These are phyloP conservation scores for Agrotis exclamationis DNA, from an alignment of 2,888 invertebrate genomes.

Conservation along the genomic window DNA sequence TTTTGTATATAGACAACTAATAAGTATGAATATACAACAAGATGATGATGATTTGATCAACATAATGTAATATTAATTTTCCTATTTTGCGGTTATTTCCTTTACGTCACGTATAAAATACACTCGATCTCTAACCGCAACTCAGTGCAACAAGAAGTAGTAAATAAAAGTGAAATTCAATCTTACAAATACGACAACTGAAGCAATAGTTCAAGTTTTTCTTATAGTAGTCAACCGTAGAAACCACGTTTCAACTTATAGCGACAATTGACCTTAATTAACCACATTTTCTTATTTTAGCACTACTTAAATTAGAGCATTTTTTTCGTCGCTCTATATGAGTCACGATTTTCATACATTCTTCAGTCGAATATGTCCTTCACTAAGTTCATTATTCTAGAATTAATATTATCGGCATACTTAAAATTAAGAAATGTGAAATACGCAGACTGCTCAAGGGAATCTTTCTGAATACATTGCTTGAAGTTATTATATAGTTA, in stretches of 20 bases:
- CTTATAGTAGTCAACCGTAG: not conserved
- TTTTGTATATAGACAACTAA: too few relatives aligned
- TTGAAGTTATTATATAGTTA: too few relatives aligned
- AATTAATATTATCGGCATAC: conserved; percentile 6
- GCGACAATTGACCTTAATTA: conserved; percentile 44
- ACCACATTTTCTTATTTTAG: conserved; percentile 23
- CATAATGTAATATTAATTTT: conserved; percentile 7
- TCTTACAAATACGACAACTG: not conserved
- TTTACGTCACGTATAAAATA: conserved; percentile 23
- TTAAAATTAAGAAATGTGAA: not conserved
- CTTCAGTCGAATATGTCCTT: conserved; percentile 13
- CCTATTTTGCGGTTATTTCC: conserved; percentile 19
- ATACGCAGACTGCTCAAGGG: conserved; percentile 14
- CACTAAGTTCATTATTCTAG: not conserved
- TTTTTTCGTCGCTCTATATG: conserved; percentile 12
- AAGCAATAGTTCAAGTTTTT: not conserved
- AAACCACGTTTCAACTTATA: not conserved
- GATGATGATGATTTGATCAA: too few relatives aligned
- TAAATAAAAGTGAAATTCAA: conserved; percentile 31
- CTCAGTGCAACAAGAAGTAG: conserved; percentile 6
- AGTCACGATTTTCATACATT: conserved; percentile 17
- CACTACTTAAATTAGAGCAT: conserved; percentile 13
- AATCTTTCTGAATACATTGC: not conserved
- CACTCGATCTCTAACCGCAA: conserved; percentile 26
- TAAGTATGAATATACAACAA: too few relatives aligned